Evolutionary conservation across 1,140 invertebrate species (phyloP).

Genomic region (Cotesia chilonis): DNA sequence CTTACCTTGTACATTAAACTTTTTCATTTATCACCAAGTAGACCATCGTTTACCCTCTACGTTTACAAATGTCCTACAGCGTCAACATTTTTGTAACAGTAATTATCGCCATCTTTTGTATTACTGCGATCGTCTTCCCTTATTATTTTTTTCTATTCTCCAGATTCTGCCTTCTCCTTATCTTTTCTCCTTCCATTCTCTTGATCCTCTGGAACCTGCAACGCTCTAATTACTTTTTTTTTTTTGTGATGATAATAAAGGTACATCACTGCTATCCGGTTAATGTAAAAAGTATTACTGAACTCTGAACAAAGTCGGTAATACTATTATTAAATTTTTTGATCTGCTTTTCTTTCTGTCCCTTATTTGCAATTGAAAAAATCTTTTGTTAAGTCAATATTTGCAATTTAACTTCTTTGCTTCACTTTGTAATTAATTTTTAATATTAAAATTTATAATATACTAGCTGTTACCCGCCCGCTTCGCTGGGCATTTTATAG

Average conservation of each 20-base stretch:
- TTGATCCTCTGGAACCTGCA: no score
- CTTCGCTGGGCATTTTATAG: no score
- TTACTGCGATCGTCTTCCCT: constrained; percentile 8
- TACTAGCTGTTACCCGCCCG: no score
- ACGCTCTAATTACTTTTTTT: constrained; percentile 8
- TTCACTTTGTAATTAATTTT: no score
- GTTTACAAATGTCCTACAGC: no score
- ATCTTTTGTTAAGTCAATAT: no score
- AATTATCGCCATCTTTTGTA: constrained; percentile 21
- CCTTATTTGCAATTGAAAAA: no score
- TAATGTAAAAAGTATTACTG: constrained; percentile 17
- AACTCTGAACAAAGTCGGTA: constrained; percentile 17
- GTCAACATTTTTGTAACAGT: not conserved
- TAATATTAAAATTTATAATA: no score
- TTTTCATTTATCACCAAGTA: constrained; percentile 19
- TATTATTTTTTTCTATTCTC: constrained; percentile 2
- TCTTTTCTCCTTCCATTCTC: no score
- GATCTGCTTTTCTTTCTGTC: not conserved
- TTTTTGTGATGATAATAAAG: not conserved
- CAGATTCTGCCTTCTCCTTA: not conserved
- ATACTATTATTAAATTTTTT: constrained; percentile 13
- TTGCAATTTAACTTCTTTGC: no score
- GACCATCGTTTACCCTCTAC: not conserved
- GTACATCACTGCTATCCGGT: not conserved
- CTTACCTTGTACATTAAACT: constrained; percentile 3